Conservation (phyloP, 2,113 vertebrate species). For the Callaeas wilsoni region DNA sequence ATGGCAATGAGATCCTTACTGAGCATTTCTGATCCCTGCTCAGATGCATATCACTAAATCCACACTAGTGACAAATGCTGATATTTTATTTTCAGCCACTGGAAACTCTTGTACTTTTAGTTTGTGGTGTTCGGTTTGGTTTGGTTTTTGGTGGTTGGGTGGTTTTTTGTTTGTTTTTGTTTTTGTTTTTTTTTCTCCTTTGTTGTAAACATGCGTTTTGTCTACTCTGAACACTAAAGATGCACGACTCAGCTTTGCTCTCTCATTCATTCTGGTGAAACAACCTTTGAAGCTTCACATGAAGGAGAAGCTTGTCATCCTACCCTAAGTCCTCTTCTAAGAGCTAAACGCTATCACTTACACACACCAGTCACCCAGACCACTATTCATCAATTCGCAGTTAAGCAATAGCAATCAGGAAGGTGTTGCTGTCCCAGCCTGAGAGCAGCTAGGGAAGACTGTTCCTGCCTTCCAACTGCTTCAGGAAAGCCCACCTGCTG, state of each 20-base stretch:
- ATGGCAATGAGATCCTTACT: neutral
- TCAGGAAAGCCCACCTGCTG: neutral
- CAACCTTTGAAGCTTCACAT: neutral
- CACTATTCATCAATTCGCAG: neutral
- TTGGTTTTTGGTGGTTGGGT: neutral
- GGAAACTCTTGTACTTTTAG: neutral
- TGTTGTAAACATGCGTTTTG: neutral
- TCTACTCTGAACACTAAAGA: neutral
- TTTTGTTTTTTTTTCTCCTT: too few species aligned
- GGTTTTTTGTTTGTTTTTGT: neutral
- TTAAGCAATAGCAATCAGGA: neutral
- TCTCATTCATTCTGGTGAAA: neutral
- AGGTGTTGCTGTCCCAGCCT: neutral
- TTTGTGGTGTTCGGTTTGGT: neutral
- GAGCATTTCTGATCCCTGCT: neutral
- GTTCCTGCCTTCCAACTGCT: neutral
- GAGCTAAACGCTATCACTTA: neutral
- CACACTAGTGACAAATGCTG: neutral
- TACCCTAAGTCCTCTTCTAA: neutral
- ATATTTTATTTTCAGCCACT: neutral
- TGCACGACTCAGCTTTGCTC: neutral
- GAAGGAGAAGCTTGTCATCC: neutral
- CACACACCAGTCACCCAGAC: neutral
- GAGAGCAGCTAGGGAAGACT: neutral
- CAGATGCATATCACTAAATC: neutral